Evolutionary conservation across 1,140 invertebrate species (phyloP).

Genomic region (Temnothorax nylanderi): DNA sequence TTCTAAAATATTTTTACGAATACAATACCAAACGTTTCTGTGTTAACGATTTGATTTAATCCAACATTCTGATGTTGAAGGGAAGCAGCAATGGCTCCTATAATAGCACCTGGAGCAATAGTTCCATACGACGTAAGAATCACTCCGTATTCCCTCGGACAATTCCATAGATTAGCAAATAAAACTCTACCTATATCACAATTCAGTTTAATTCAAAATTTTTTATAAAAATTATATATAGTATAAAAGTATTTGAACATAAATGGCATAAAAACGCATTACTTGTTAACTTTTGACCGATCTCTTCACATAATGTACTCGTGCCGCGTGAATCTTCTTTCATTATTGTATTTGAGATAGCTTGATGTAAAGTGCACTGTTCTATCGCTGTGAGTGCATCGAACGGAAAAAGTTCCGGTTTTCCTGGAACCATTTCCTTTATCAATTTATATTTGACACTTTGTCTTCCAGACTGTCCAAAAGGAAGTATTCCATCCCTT

Average conservation of each 20-base stretch:
- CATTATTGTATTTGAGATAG: slow-evolving; percentile 87
- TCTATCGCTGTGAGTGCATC: slow-evolving; percentile 84
- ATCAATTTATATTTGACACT: slow-evolving; percentile 87
- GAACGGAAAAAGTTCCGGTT: slow-evolving; percentile 82
- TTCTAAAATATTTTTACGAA: slow-evolving; percentile 16
- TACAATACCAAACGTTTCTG: not conserved
- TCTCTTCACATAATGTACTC: slow-evolving; percentile 11
- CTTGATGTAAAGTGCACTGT: slow-evolving; percentile 87
- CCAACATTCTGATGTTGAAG: slow-evolving; percentile 86
- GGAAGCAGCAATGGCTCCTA: slow-evolving; percentile 87
- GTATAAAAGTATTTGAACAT: not conserved
- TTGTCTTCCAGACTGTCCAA: slow-evolving; percentile 87
- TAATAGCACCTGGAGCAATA: slow-evolving; percentile 86
- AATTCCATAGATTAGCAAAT: slow-evolving; percentile 77
- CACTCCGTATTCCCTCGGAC: slow-evolving; percentile 88
- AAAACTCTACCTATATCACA: slow-evolving; percentile 64
- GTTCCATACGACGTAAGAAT: slow-evolving; percentile 87
- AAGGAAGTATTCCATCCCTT: slow-evolving; percentile 86
- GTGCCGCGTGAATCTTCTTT: not conserved
- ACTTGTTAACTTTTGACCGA: slow-evolving; percentile 73
- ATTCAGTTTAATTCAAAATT: slow-evolving; percentile 4
- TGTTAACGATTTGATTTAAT: slow-evolving; percentile 71
- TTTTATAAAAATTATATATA: not conserved
- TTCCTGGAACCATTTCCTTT: slow-evolving; percentile 87
- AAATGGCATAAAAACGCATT: slow-evolving; percentile 33